Percentiles rank a stretch among this genome's conserved stretches.
These are phyloP conservation scores for Pseudomyrmex dendroicus DNA, from an alignment of 1,140 invertebrate species.

Conservation along the genomic window DNA sequence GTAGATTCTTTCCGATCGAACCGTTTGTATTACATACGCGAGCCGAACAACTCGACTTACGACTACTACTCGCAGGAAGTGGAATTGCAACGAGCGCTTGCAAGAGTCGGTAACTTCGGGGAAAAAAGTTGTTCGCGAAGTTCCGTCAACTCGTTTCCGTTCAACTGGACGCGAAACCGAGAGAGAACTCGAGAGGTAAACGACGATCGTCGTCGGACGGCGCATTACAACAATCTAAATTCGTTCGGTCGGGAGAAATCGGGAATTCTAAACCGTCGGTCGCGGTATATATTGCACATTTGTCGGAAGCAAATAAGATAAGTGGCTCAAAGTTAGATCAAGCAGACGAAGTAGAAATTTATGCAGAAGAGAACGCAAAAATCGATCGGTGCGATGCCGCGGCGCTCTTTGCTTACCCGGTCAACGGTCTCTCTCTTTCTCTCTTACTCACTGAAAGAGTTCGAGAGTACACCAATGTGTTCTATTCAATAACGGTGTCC, in stretches of 20 bases:
- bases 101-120: conserved; percentile 20
- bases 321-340: conserved; percentile 15
- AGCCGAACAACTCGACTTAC: conserved; percentile 9
- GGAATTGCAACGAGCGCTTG: conserved; percentile 3
- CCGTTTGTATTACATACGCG: neutral
- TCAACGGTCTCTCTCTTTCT: conserved; percentile 28
- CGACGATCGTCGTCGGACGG: neutral
- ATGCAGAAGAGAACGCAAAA: conserved; percentile 17
- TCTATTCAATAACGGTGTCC: conserved; percentile 12
- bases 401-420: conserved; percentile 12
- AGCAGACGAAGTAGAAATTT: conserved; percentile 22
- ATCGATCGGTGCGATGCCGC: conserved; percentile 12
- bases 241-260: conserved; percentile 17
- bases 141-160: neutral
- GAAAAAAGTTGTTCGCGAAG: conserved; percentile 43
- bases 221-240: conserved; percentile 17
- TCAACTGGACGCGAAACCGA: conserved; percentile 8
- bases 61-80: neutral
- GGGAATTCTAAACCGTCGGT: neutral
- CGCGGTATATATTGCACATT: neutral
- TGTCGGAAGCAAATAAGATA: conserved; percentile 17
- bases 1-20: too few species aligned
- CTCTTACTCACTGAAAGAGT: neutral
- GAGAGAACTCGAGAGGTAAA: conserved; percentile 15
- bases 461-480: neutral